A percentile compares a stretch with the other conserved stretches of the same genome.
Evolutionary conservation across 1,140 invertebrate species (phyloP).

Genomic region (Aphaenogaster ashmeadi): DNA sequence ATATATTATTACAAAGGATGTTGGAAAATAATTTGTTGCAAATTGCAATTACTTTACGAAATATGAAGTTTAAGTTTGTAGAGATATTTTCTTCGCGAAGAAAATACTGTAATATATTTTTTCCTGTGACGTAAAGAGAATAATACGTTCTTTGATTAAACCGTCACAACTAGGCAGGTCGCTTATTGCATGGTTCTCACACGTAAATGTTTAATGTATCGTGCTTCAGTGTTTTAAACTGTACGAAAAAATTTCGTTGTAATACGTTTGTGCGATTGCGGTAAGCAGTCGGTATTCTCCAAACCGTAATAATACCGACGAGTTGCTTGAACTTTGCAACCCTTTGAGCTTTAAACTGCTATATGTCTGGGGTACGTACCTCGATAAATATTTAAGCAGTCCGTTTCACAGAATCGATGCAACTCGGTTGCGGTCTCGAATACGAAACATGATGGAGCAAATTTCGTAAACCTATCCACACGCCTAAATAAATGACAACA

Average conservation of each 20-base stretch:
- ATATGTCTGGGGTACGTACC: slow-evolving; percentile 47
- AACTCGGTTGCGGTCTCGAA: slow-evolving; percentile 57
- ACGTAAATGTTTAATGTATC: slow-evolving; percentile 44
- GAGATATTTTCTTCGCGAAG: slow-evolving; percentile 11
- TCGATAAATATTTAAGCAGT: slow-evolving; percentile 60
- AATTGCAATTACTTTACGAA: neutral
- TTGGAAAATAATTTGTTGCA: neutral
- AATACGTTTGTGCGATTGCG: slow-evolving; percentile 40
- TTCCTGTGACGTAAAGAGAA: slow-evolving; percentile 2
- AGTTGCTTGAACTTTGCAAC: slow-evolving; percentile 56
- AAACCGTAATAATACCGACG: slow-evolving; percentile 55
- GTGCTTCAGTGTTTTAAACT: slow-evolving; percentile 15
- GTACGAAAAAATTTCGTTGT: slow-evolving; percentile 55
- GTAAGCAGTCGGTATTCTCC: slow-evolving; percentile 36
- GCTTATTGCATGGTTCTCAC: slow-evolving; percentile 41
- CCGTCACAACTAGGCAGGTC: neutral
- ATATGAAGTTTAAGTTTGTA: neutral
- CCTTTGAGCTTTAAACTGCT: slow-evolving; percentile 61
- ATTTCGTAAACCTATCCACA: slow-evolving; percentile 45
- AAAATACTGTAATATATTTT: neutral
- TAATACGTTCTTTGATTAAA: slow-evolving; percentile 14
- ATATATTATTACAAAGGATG: neutral
- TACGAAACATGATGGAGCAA: slow-evolving; percentile 44
- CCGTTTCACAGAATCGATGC: slow-evolving; percentile 64
- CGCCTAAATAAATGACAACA: slow-evolving; percentile 15